Percentiles rank a stretch among this genome's conserved stretches.
These are phyloP conservation scores for Drepana falcataria DNA, from an alignment of 2,888 invertebrate genomes.

Conservation along the genomic window DNA sequence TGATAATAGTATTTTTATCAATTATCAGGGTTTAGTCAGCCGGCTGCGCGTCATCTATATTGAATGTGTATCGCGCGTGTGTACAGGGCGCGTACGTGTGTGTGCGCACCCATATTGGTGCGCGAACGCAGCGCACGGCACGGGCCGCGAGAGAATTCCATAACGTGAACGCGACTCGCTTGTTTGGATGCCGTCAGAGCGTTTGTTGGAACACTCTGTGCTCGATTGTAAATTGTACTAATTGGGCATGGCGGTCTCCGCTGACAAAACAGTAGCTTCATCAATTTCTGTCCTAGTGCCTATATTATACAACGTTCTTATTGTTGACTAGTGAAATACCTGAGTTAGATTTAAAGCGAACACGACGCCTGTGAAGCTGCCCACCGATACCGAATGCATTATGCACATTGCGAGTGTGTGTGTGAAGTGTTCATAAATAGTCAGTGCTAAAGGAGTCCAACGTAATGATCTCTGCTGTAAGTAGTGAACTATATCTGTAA, in stretches of 20 bases:
- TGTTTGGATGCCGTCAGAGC: conserved; percentile 71
- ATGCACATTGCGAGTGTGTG: conserved; percentile 66
- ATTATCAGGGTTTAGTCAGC: conserved; percentile 26
- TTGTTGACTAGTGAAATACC: conserved; percentile 53
- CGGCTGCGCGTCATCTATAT: conserved; percentile 38
- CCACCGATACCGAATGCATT: conserved; percentile 55
- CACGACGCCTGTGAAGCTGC: conserved; percentile 51
- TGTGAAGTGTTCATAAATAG: conserved; percentile 73
- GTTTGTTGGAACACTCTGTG: conserved; percentile 62
- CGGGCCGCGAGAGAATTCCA: conserved; percentile 61
- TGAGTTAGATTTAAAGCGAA: conserved; percentile 44
- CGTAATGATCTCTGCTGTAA: conserved; percentile 67
- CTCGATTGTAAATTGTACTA: conserved; percentile 72
- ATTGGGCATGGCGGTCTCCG: conserved; percentile 70
- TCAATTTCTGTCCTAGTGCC: conserved; percentile 54
- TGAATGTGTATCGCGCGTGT: conserved; percentile 32
- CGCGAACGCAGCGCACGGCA: conserved; percentile 59
- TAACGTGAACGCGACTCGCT: conserved; percentile 69
- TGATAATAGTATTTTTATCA: conserved; percentile 41
- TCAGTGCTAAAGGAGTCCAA: conserved; percentile 61
- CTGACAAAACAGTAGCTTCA: conserved; percentile 64
- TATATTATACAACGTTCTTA: conserved; percentile 50
- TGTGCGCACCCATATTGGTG: conserved; percentile 53
- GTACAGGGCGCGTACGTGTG: conserved; percentile 35
- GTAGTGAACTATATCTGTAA: conserved; percentile 43